A percentile compares a stretch with the other conserved stretches of the same genome.
Conservation (phyloP, 2,797 vertebrate genomes). For the Triplophysa yarkandensis region DNA sequence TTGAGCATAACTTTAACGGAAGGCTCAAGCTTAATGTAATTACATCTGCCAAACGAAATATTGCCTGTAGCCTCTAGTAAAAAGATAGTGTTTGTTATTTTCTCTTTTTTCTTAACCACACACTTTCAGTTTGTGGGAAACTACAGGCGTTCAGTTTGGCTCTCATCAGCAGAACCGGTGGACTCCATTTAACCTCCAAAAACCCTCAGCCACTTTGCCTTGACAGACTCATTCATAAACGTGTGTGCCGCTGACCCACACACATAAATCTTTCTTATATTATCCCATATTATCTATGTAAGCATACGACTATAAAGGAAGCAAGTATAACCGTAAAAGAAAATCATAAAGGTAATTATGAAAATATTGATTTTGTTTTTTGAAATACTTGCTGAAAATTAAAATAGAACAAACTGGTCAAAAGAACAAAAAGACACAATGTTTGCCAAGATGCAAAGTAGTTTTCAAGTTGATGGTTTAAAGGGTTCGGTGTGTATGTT, state of each 20-base stretch:
- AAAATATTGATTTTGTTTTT: too few relatives aligned
- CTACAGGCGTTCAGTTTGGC: conserved; percentile 45
- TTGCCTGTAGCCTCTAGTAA: conserved; percentile 37
- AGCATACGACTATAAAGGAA: background rate
- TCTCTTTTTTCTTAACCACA: conserved; percentile 17
- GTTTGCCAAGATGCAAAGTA: too few relatives aligned
- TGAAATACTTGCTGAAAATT: too few relatives aligned
- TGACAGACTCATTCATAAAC: conserved; percentile 51
- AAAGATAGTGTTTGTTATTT: conserved; percentile 20
- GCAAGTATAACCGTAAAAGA: background rate
- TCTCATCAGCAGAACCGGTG: conserved; percentile 58
- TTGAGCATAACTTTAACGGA: conserved; percentile 27
- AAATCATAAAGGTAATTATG: too few relatives aligned
- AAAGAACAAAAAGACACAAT: too few relatives aligned
- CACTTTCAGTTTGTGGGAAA: conserved; percentile 38
- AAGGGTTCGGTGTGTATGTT: too few relatives aligned
- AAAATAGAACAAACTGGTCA: too few relatives aligned
- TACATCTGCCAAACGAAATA: conserved; percentile 39
- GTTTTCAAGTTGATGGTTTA: too few relatives aligned
- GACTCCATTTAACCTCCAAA: conserved; percentile 60
- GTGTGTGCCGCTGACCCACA: conserved; percentile 42
- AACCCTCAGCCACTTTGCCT: conserved; percentile 37
- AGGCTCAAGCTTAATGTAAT: conserved; percentile 15
- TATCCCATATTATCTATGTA: background rate
- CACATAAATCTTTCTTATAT: conserved; percentile 20